Evolutionary conservation across 2,113 vertebrate species (phyloP), one percentile per base, ranked within the genome.

Genomic region (Zapornia atra): DNA sequence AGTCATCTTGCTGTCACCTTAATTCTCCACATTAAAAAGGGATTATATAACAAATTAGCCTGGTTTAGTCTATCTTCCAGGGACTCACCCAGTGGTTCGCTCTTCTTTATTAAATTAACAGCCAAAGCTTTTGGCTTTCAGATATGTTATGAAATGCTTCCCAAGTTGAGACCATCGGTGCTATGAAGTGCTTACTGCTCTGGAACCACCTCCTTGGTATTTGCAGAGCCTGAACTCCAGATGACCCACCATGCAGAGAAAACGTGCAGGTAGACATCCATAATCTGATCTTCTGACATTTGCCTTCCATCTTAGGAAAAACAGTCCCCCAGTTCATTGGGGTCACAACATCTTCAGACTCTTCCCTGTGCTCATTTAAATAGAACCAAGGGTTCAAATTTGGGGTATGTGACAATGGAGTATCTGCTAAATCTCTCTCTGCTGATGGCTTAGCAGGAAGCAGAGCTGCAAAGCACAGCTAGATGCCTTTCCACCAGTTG

Each of bases 181-280:
- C 77, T 95, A 93, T 64, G 70, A 95, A 92, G 82, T 40, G 57
- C 72, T 95, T 82, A 83, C 50, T 86, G 53, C 57, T 94, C 86
- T 93, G 82, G 88, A 97, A 91, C 88, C 71, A 95, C 88, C 71
- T 97, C 93, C 93, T 94, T 97, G 96, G 92, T 97, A 97, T 97
- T 98, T 97, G 95, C 96, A 91, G 97, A 96, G 98, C 97, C 91
- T 98, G 98, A 99, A 98, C 98, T 98, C 97, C 97, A 97, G 96
- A 96, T 98, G 98, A 98, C 97, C 98, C 94, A 97, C 89, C 96
- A 97, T 81, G 78, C 97, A 97, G 95, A 95, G 97, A 95, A 96
- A 97, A 97, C 96, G 96, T 42, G 36, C 1, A 12, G 82, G 97
- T 97, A 98, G 97, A 98, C 98, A 98, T 98, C 98, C 98, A 98